These are phyloP conservation scores for Fregetta grallaria DNA, from an alignment of 2,113 vertebrate genomes.

Conservation along the genomic window DNA sequence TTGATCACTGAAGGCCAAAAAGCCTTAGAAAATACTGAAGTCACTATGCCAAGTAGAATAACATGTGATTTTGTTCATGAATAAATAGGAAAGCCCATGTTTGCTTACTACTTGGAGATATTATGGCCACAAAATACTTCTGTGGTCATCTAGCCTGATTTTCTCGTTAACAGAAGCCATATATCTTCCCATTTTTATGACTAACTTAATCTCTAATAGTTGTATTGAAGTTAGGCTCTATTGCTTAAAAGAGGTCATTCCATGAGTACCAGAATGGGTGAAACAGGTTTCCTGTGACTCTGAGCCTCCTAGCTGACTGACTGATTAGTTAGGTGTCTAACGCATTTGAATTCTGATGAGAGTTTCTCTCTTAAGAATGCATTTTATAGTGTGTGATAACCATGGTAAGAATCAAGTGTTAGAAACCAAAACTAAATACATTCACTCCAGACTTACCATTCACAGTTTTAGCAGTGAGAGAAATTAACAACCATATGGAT, in stretches of 20 bases:
- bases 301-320: background rate
- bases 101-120: background rate
- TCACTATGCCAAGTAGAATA: background rate
- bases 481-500: background rate
- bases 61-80: background rate
- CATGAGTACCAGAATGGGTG: background rate
- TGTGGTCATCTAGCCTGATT: background rate
- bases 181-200: background rate
- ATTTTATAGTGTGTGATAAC: background rate
- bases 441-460: background rate
- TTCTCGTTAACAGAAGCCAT: background rate
- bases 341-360: background rate
- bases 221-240: background rate
- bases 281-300: background rate
- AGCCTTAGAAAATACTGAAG: background rate
- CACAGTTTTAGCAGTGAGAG: background rate
- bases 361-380: background rate
- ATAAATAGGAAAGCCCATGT: background rate
- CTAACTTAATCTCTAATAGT: background rate
- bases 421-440: background rate
- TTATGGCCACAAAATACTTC: background rate
- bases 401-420: background rate
- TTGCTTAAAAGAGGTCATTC: background rate
- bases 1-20: background rate
- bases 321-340: background rate